Evolutionary conservation across 1,140 invertebrate species (phyloP).

Genomic region (Hylyphantes graminicola): DNA sequence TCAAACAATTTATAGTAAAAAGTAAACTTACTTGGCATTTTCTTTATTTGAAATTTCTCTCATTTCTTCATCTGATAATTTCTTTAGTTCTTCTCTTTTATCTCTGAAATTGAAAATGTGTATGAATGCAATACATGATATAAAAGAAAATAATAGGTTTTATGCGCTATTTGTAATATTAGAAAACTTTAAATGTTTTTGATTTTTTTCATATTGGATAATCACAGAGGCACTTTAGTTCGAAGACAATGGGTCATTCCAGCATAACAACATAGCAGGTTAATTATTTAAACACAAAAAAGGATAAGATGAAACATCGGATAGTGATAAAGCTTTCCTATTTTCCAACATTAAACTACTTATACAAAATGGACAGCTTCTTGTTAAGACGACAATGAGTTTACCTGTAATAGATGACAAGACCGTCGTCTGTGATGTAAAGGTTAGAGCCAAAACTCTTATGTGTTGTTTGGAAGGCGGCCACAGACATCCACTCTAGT

Average conservation of each 20-base stretch:
- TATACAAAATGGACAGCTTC: too few species aligned
- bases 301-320: neutral
- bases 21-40: constrained; percentile 68
- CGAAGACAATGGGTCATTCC: neutral
- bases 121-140: constrained; percentile 8
- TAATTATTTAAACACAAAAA: neutral
- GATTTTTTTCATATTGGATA: neutral
- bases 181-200: neutral
- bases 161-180: neutral
- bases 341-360: neutral
- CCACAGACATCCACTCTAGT: constrained; percentile 70
- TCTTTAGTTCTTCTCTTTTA: constrained; percentile 73
- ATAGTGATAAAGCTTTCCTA: neutral
- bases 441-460: constrained; percentile 68
- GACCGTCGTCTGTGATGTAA: constrained; percentile 73
- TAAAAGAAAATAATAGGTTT: neutral
- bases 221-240: neutral
- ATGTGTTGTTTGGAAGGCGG: constrained; percentile 63
- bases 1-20: neutral
- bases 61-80: constrained; percentile 74
- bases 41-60: constrained; percentile 74
- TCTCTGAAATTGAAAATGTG: constrained; percentile 71
- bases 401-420: constrained; percentile 74
- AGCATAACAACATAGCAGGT: neutral
- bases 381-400: neutral